Evolutionary conservation across 35 echinoderm and acorn worm genomes (phyloP).

Genomic region (Patiria miniata): DNA sequence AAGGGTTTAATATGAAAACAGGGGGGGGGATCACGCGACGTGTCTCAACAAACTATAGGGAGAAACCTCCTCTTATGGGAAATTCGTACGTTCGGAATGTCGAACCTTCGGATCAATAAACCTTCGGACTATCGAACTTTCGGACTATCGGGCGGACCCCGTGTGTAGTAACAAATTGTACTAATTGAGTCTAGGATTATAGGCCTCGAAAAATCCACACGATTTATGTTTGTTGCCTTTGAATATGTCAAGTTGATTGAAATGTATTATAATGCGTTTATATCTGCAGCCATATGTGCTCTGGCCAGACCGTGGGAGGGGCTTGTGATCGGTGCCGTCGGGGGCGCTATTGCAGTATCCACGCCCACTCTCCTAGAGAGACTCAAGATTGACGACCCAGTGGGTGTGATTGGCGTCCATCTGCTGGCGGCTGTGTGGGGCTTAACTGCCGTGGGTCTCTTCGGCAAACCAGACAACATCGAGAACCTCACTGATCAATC

Average conservation of each 20-base stretch:
- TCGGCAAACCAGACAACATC: slow-evolving; percentile 76
- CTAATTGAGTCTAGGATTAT: too few species aligned
- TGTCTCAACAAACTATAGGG: too few species aligned
- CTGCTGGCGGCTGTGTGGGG: slow-evolving; percentile 72
- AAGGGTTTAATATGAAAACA: too few species aligned
- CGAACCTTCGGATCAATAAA: too few species aligned
- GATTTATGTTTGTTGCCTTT: too few species aligned
- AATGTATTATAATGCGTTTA: background rate
- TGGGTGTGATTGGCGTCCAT: slow-evolving; percentile 87
- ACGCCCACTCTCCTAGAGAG: slow-evolving; percentile 50
- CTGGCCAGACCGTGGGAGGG: slow-evolving; percentile 86
- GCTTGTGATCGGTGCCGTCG: slow-evolving; percentile 73
- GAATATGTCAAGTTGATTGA: background rate
- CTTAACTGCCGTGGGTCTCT: slow-evolving; percentile 74
- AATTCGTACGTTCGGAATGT: too few species aligned
- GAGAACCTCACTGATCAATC: slow-evolving; percentile 54
- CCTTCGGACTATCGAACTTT: too few species aligned
- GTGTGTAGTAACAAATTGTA: too few species aligned
- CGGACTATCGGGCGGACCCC: too few species aligned
- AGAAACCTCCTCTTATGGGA: too few species aligned
- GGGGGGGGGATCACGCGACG: too few species aligned
- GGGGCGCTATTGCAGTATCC: slow-evolving; percentile 67
- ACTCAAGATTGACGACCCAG: slow-evolving; percentile 85
- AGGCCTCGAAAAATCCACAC: too few species aligned
- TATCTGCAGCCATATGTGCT: slow-evolving; percentile 76